phyloP scores from a whole-genome alignment of 2,113 vertebrate genomes.

The Saguinus imperator region DNA sequence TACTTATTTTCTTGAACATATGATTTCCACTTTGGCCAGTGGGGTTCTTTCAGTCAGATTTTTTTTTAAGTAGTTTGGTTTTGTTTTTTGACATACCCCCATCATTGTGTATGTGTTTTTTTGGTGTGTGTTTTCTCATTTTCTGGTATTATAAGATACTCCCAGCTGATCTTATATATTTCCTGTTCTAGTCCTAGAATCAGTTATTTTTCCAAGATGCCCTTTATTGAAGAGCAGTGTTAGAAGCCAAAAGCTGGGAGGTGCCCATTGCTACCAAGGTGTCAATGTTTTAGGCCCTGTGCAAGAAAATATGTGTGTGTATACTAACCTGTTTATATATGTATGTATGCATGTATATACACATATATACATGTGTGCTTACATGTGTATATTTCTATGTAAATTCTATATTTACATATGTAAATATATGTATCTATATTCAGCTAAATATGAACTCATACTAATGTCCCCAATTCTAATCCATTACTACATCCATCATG shows the following conservation, averaged over 20 bases:
- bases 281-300: neutral
- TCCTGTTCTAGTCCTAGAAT: neutral
- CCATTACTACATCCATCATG: no score
- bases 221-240: neutral
- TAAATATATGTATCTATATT: no score
- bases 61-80: neutral
- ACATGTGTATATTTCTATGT: neutral
- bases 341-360: neutral
- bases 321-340: neutral
- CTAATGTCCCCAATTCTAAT: no score
- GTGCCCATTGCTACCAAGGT: neutral
- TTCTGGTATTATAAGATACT: neutral
- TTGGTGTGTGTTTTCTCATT: neutral
- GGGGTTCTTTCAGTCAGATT: neutral
- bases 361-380: neutral
- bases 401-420: no score
- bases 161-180: neutral
- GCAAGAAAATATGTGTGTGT: neutral
- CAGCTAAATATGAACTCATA: no score
- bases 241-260: neutral
- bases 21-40: neutral
- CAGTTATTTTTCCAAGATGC: neutral
- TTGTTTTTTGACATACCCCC: neutral
- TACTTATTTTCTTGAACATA: neutral
- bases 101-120: neutral